A percentile compares a stretch with the other conserved stretches of the same genome.
Evolutionary conservation across 2,113 vertebrate genomes (phyloP).

Genomic region (Fulmarus glacialis): DNA sequence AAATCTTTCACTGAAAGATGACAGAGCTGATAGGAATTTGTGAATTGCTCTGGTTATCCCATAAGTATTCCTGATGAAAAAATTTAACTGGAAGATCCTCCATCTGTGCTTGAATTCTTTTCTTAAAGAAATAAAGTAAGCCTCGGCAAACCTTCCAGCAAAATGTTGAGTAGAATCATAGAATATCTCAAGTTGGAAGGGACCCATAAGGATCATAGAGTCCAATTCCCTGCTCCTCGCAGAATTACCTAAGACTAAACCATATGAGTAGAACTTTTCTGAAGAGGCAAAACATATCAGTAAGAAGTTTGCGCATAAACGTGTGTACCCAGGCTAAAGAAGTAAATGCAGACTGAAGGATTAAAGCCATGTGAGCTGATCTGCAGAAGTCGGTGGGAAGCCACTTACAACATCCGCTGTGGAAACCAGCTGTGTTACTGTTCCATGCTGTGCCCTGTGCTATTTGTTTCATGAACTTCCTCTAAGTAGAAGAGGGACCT

Average conservation of each 20-base stretch:
- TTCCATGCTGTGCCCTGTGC: background rate
- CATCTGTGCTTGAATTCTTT: background rate
- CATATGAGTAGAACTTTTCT: background rate
- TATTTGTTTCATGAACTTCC: background rate
- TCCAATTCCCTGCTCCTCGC: background rate
- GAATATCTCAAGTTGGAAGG: background rate
- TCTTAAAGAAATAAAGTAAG: background rate
- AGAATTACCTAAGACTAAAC: background rate
- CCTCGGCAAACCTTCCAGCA: background rate
- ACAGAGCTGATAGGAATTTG: background rate
- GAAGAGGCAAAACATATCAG: background rate
- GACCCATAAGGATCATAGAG: background rate
- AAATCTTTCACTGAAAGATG: background rate
- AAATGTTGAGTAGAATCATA: background rate
- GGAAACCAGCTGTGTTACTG: background rate
- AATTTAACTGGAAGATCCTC: background rate
- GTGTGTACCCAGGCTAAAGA: background rate
- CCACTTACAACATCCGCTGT: background rate
- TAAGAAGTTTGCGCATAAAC: background rate
- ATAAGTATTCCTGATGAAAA: background rate
- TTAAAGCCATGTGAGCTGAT: background rate
- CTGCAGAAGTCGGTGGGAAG: background rate
- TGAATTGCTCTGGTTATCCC: background rate
- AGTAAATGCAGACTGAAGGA: background rate
- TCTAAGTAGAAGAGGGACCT: background rate